Conservation (phyloP, 2,888 invertebrate species). For the Sympetrum striolatum region DNA sequence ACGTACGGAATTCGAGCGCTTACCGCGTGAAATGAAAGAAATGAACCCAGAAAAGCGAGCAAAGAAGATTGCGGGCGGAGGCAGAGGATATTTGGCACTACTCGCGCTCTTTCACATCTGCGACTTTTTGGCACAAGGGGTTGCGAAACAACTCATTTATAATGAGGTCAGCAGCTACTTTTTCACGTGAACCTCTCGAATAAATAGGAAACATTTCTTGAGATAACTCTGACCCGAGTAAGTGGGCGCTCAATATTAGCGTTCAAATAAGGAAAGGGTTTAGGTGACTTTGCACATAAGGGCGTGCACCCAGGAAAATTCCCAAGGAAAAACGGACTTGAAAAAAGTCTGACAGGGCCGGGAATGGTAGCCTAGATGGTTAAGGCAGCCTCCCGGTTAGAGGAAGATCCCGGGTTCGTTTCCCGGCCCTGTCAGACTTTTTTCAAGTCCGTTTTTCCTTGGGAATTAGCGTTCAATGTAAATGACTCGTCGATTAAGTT, state of each 20-base stretch:
- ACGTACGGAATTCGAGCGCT: neutral
- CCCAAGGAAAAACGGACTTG: too few relatives aligned
- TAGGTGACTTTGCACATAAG: too few relatives aligned
- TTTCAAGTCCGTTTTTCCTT: too few relatives aligned
- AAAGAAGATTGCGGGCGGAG: neutral
- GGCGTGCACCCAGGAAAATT: too few relatives aligned
- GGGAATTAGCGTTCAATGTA: neutral
- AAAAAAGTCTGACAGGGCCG: too few relatives aligned
- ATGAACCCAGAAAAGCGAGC: neutral
- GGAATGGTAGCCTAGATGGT: too few relatives aligned
- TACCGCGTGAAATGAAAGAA: neutral
- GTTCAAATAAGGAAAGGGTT: too few relatives aligned
- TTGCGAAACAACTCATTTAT: constrained; percentile 20
- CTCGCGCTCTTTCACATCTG: constrained; percentile 5
- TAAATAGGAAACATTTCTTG: neutral
- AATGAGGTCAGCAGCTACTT: constrained; percentile 1
- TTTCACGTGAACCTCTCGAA: neutral
- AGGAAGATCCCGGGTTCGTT: too few relatives aligned
- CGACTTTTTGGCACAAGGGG: constrained; percentile 15
- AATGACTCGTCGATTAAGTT: too few relatives aligned
- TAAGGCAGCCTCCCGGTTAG: too few relatives aligned
- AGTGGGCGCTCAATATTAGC: neutral
- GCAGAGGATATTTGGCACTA: neutral
- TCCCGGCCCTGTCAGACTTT: too few relatives aligned
- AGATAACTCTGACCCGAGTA: neutral